These are phyloP conservation scores for Buceros bicornis DNA, from an alignment of 2,797 vertebrate species.

Conservation along the genomic window DNA sequence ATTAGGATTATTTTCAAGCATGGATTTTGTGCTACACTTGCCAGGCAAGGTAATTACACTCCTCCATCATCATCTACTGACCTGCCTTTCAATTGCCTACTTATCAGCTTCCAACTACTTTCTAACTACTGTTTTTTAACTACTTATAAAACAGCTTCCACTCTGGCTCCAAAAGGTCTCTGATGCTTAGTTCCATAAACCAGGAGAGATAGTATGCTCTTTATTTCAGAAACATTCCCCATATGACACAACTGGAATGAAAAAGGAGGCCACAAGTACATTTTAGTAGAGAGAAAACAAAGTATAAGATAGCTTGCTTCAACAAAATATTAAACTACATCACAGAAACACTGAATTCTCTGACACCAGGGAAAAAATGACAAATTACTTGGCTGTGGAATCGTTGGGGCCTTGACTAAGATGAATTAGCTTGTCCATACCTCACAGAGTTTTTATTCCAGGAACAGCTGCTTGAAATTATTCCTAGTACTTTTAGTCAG, in stretches of 20 bases:
- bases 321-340: slow-evolving; percentile 1
- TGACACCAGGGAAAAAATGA: slow-evolving; percentile 30
- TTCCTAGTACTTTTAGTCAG: background rate
- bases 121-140: background rate
- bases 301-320: background rate
- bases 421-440: slow-evolving; percentile 21
- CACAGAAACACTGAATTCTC: slow-evolving; percentile 17
- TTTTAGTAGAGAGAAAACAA: slow-evolving; percentile 6
- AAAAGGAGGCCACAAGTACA: slow-evolving; percentile 1
- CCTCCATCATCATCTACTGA: background rate
- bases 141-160: background rate
- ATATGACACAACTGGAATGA: background rate
- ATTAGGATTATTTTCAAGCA: background rate
- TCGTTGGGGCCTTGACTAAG: background rate
- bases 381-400: slow-evolving; percentile 33
- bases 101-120: background rate
- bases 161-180: background rate
- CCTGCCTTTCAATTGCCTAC: background rate
- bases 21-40: background rate
- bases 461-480: slow-evolving; percentile 44
- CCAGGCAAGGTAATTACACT: background rate
- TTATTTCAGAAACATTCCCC: background rate
- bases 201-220: background rate
- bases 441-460: slow-evolving; percentile 8
- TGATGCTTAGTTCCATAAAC: background rate